Percentiles rank a stretch among this genome's conserved stretches.
These are phyloP conservation scores for Parotia lawesii DNA, from an alignment of 2,113 vertebrate species.

Conservation along the genomic window DNA sequence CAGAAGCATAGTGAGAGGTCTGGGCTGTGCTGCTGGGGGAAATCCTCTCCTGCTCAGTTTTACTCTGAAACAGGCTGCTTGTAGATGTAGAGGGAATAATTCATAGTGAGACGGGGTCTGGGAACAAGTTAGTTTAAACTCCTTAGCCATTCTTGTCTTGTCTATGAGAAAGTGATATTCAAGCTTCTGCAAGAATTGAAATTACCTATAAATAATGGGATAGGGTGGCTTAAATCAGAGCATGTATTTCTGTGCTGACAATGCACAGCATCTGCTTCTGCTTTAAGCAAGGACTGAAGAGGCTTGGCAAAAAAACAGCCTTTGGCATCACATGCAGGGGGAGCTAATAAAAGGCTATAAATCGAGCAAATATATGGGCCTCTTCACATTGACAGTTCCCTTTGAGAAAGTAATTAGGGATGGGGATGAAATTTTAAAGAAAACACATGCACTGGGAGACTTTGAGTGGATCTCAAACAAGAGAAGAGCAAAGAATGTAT, in stretches of 20 bases:
- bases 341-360: conserved; percentile 57
- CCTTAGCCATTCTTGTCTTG: not conserved
- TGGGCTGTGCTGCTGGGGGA: not conserved
- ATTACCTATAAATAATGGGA: conserved; percentile 29
- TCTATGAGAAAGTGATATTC: not conserved
- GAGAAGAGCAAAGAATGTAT: not conserved
- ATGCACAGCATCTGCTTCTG: conserved; percentile 40
- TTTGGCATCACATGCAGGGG: conserved; percentile 15
- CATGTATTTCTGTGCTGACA: conserved; percentile 47
- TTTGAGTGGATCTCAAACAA: not conserved
- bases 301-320: conserved; percentile 23
- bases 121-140: not conserved
- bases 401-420: conserved; percentile 34
- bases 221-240: conserved; percentile 18
- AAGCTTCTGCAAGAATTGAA: conserved; percentile 14
- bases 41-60: not conserved
- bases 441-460: conserved; percentile 24
- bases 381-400: conserved; percentile 40
- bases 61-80: not conserved
- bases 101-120: not conserved
- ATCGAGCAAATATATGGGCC: conserved; percentile 33
- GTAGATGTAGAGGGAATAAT: not conserved
- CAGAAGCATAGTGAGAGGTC: not conserved
- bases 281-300: conserved; percentile 40
- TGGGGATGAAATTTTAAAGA: conserved; percentile 37